Evolutionary conservation across 1,140 invertebrate species (phyloP).

Genomic region (Periplaneta americana): DNA sequence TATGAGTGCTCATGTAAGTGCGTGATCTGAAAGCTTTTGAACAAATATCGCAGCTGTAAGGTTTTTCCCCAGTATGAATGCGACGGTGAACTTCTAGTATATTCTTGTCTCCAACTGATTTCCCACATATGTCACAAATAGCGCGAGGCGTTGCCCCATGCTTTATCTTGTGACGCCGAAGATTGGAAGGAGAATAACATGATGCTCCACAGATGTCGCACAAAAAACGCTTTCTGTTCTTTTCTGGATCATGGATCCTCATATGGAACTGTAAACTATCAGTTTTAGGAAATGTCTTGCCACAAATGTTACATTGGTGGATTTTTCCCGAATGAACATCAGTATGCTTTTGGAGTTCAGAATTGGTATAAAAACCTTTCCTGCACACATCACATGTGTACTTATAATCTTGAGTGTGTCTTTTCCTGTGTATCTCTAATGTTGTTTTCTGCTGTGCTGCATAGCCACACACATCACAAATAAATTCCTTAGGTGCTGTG

Average conservation of each 20-base stretch:
- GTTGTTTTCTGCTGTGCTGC: conserved; percentile 36
- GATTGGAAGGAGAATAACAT: conserved; percentile 42
- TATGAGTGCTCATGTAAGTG: conserved; percentile 56
- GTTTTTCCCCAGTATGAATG: conserved; percentile 52
- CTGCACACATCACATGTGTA: conserved; percentile 52
- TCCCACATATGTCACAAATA: conserved; percentile 39
- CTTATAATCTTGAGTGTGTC: conserved; percentile 50
- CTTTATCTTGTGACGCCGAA: background rate
- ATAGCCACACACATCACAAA: conserved; percentile 38
- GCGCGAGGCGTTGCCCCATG: conserved; percentile 40
- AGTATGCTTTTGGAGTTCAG: conserved; percentile 51
- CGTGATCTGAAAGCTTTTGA: conserved; percentile 52
- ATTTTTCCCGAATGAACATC: conserved; percentile 49
- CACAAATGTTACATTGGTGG: conserved; percentile 48
- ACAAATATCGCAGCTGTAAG: conserved; percentile 40
- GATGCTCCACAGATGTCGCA: conserved; percentile 14
- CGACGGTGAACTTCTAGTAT: conserved; percentile 49
- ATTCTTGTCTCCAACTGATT: conserved; percentile 37
- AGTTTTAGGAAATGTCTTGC: conserved; percentile 43
- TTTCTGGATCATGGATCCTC: conserved; percentile 18
- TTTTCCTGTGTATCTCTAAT: conserved; percentile 35
- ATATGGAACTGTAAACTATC: conserved; percentile 22
- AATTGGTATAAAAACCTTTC: conserved; percentile 45
- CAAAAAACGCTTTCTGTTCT: conserved; percentile 15
- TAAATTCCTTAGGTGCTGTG: conserved; percentile 32